Conservation (phyloP, 1,140 invertebrate genomes). For the Drosophila cardini region DNA sequence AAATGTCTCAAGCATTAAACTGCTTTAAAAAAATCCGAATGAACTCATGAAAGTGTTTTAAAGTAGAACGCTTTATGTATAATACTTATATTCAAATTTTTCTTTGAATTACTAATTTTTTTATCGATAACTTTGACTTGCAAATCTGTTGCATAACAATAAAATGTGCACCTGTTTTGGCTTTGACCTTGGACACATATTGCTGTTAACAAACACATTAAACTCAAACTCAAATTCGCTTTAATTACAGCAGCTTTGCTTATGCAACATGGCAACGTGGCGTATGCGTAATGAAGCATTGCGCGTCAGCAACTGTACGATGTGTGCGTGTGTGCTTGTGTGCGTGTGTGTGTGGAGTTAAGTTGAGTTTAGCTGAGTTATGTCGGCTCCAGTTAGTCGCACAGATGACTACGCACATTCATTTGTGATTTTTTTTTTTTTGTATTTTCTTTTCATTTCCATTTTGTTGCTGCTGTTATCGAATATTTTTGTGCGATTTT, state of each 20-base stretch:
- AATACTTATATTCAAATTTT: too few relatives aligned
- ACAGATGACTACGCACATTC: slow-evolving; percentile 67
- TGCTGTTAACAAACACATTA: background rate
- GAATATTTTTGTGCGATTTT: slow-evolving; percentile 39
- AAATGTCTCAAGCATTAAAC: too few relatives aligned
- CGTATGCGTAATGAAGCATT: slow-evolving; percentile 43
- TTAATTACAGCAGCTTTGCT: slow-evolving; percentile 32
- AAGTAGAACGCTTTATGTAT: too few relatives aligned
- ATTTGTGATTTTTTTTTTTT: slow-evolving; percentile 5
- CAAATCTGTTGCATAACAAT: slow-evolving; percentile 13
- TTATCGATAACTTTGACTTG: background rate
- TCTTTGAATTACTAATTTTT: too few relatives aligned
- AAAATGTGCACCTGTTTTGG: slow-evolving; percentile 13
- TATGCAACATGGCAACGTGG: slow-evolving; percentile 38
- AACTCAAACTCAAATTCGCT: background rate
- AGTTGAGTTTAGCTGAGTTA: slow-evolving; percentile 51
- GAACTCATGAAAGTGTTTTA: too few relatives aligned
- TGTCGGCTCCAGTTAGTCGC: slow-evolving; percentile 79
- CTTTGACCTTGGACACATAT: slow-evolving; percentile 14
- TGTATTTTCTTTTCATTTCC: background rate
- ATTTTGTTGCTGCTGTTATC: slow-evolving; percentile 23
- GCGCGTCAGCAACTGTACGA: background rate
- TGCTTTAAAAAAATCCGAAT: too few relatives aligned
- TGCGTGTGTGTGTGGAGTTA: slow-evolving; percentile 16
- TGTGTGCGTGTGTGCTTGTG: slow-evolving; percentile 41